Percentiles rank a stretch among this genome's conserved stretches.
Evolutionary conservation across 2,797 vertebrate species (phyloP).

Genomic region (Bovichtus diacanthus): DNA sequence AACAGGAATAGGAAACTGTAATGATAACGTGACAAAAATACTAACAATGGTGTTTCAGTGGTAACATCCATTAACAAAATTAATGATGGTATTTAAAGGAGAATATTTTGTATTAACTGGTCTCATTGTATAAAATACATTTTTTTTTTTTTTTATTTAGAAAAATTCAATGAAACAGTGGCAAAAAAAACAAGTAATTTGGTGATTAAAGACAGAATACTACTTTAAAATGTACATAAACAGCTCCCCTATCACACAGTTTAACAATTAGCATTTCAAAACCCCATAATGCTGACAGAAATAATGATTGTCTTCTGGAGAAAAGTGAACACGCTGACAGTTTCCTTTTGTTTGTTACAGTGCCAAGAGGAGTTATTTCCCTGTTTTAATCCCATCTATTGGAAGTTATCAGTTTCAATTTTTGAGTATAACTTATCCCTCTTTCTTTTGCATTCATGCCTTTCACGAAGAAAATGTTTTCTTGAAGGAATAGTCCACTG

Average conservation of each 20-base stretch:
- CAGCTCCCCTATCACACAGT: not conserved
- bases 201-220: not conserved
- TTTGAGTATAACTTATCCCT: not conserved
- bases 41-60: not conserved
- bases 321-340: not conserved
- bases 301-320: not conserved
- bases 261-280: conserved; percentile 4
- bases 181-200: no score
- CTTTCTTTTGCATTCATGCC: not conserved
- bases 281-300: not conserved
- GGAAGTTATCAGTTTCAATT: not conserved
- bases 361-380: not conserved
- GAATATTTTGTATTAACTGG: not conserved
- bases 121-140: not conserved
- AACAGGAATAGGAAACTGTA: not conserved
- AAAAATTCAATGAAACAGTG: no score
- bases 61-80: not conserved
- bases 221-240: not conserved
- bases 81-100: not conserved
- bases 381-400: not conserved
- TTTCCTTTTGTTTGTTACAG: not conserved
- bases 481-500: not conserved
- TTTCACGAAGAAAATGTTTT: not conserved
- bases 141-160: not conserved
- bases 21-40: not conserved